Evolutionary conservation across 1,140 invertebrate species (phyloP).

Genomic region (Cherax destructor): DNA sequence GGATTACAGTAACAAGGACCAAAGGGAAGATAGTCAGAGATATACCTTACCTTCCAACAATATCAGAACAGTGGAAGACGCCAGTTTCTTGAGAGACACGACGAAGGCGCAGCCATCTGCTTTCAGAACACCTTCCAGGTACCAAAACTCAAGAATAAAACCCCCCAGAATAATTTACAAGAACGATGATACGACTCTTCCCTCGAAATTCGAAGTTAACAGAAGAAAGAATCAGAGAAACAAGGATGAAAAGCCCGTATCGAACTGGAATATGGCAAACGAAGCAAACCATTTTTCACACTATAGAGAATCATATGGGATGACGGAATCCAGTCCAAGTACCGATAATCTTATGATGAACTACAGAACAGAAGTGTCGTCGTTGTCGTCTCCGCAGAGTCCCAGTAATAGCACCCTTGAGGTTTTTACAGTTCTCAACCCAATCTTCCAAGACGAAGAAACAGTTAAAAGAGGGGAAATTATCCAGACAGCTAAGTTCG

Average conservation of each 20-base stretch:
- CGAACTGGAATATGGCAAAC: neutral
- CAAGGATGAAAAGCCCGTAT: neutral
- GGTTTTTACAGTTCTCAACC: neutral
- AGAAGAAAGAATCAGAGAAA: neutral
- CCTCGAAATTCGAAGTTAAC: neutral
- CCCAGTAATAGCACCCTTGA: neutral
- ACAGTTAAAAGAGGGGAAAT: neutral
- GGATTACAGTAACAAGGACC: neutral
- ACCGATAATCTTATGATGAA: neutral
- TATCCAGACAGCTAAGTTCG: neutral
- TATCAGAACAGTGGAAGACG: neutral
- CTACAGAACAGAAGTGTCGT: neutral
- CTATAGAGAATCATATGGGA: neutral
- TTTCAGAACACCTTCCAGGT: neutral
- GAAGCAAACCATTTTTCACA: neutral
- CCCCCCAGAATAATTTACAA: neutral
- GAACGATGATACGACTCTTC: neutral
- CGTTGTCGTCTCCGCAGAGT: neutral
- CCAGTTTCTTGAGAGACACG: neutral
- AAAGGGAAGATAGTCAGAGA: neutral
- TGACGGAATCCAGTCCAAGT: neutral
- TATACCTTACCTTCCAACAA: neutral
- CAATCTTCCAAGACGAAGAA: conserved; percentile 13
- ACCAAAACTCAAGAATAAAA: neutral
- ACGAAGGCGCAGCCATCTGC: neutral